Conservation (phyloP, 2,797 vertebrate genomes). For the Yasuhikotakia modesta region DNA sequence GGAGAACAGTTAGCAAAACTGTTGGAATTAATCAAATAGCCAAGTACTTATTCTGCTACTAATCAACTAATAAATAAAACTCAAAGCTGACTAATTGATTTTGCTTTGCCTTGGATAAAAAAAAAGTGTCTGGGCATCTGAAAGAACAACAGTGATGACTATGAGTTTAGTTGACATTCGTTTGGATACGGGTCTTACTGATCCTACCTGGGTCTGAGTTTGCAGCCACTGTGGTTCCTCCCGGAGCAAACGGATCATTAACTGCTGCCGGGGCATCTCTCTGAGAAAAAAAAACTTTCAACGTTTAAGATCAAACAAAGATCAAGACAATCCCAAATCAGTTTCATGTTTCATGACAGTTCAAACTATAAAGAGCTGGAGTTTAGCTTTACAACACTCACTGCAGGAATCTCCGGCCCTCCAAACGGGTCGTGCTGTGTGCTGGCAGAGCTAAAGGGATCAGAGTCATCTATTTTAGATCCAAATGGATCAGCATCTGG, state of each 20-base stretch:
- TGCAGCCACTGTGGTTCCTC: slow-evolving; percentile 85
- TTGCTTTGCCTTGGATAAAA: too few species aligned
- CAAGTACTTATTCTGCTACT: too few species aligned
- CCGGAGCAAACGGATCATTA: slow-evolving; percentile 97
- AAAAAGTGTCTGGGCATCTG: too few species aligned
- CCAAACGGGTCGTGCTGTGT: slow-evolving; percentile 71
- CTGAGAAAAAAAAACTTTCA: slow-evolving; percentile 63
- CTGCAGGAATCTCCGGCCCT: slow-evolving; percentile 64
- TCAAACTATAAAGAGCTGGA: too few species aligned
- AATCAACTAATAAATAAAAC: too few species aligned
- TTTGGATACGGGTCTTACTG: not conserved
- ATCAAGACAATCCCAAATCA: not conserved
- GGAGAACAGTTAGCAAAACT: not conserved
- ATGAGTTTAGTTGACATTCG: not conserved
- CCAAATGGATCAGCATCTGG: slow-evolving; percentile 65
- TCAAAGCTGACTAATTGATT: too few species aligned
- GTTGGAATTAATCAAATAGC: not conserved
- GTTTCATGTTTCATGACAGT: too few species aligned
- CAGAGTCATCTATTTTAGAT: slow-evolving; percentile 66
- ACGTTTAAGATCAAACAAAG: not conserved
- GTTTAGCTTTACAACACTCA: slow-evolving; percentile 58
- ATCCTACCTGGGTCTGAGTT: slow-evolving; percentile 85
- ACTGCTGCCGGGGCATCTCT: slow-evolving; percentile 75
- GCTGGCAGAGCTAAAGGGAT: slow-evolving; percentile 74
- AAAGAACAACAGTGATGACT: too few species aligned